phyloP scores from a whole-genome alignment of 2,888 invertebrate species.

The Luffia ferchaultella region DNA sequence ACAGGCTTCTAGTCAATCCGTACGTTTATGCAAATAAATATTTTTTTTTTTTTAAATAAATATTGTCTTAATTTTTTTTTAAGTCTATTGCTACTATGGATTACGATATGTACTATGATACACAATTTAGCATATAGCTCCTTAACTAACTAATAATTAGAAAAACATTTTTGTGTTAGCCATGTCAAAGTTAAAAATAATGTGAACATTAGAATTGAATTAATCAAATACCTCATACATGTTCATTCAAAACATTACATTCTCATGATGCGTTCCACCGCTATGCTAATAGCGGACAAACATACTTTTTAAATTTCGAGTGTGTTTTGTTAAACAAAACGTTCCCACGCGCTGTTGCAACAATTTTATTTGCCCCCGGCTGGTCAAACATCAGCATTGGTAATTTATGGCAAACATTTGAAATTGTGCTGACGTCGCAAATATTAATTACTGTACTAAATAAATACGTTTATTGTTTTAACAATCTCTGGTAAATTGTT shows the following conservation, averaged over 20 bases:
- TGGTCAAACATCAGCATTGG: slow-evolving; percentile 33
- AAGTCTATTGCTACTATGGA: no score
- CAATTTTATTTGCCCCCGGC: slow-evolving; percentile 20
- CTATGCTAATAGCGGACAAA: slow-evolving; percentile 7
- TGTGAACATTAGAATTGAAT: not conserved
- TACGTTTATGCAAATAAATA: no score
- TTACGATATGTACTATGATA: no score
- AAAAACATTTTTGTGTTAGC: no score
- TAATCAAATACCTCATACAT: slow-evolving; percentile 1
- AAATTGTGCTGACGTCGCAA: slow-evolving; percentile 38
- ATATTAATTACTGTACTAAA: slow-evolving; percentile 27
- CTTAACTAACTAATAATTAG: no score
- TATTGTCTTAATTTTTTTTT: no score
- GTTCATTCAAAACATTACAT: slow-evolving; percentile 2
- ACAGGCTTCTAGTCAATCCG: no score
- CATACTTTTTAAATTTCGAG: slow-evolving; percentile 7
- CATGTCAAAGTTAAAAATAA: no score
- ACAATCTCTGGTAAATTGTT: no score
- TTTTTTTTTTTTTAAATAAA: no score
- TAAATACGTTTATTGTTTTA: no score
- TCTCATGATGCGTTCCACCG: slow-evolving; percentile 5
- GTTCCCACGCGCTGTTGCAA: slow-evolving; percentile 14
- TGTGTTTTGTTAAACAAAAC: slow-evolving; percentile 9
- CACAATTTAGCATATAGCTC: no score
- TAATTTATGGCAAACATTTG: slow-evolving; percentile 41